Percentiles rank a stretch among this genome's conserved stretches.
These are phyloP conservation scores for Smittia aterrima DNA, from an alignment of 2,888 invertebrate genomes.

Conservation along the genomic window DNA sequence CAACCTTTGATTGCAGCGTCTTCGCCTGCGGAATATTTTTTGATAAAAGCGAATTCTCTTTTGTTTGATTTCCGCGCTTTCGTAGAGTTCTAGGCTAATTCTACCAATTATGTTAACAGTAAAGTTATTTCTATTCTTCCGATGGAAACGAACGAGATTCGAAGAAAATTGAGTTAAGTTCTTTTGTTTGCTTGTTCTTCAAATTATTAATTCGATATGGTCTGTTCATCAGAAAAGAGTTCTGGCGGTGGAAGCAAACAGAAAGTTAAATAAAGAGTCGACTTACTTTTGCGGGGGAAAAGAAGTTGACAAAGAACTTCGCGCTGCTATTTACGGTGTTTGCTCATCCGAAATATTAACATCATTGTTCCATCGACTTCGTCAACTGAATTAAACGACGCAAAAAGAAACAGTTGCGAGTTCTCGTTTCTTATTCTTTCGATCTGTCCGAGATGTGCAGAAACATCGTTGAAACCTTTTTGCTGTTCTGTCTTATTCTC, in stretches of 20 bases:
- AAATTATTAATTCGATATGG: not conserved
- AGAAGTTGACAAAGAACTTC: not conserved
- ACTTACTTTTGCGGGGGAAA: not conserved
- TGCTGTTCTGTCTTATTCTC: not conserved
- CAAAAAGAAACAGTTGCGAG: constrained; percentile 12
- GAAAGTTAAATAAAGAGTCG: not conserved
- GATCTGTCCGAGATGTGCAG: not conserved
- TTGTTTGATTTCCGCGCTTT: not conserved
- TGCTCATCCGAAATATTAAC: constrained; percentile 34
- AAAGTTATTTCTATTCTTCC: not conserved
- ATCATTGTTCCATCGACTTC: constrained; percentile 27
- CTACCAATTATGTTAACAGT: not conserved
- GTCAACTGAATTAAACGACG: constrained; percentile 5
- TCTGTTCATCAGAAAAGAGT: not conserved
- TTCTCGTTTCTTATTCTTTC: constrained; percentile 6
- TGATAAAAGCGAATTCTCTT: not conserved
- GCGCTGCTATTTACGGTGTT: constrained; percentile 17
- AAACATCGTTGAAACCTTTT: constrained; percentile 5
- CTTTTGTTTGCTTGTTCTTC: not conserved
- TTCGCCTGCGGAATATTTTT: not conserved
- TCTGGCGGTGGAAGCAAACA: not conserved
- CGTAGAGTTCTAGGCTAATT: not conserved
- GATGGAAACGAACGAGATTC: not conserved
- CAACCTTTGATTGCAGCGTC: not conserved
- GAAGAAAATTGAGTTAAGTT: not conserved